phyloP scores from a whole-genome alignment of 2,113 vertebrate genomes.

The Eublepharis macularius region DNA sequence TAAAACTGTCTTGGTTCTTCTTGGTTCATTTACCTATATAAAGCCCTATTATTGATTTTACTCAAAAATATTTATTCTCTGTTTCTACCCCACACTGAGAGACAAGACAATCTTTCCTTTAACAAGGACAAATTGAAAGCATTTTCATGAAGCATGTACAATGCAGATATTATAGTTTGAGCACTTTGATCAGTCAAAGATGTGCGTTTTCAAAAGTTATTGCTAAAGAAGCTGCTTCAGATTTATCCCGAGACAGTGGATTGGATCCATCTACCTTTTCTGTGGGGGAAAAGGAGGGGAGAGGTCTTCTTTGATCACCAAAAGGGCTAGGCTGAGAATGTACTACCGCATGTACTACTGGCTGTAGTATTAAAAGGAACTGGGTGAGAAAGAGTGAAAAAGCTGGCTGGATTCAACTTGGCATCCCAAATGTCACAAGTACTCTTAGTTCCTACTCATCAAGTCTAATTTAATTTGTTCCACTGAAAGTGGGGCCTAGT shows the following conservation, averaged over 20 bases:
- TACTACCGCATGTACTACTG: too few relatives aligned
- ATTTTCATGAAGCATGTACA: not conserved
- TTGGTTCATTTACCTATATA: conserved; percentile 20
- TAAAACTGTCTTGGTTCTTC: not conserved
- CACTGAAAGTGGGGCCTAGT: not conserved
- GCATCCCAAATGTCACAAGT: not conserved
- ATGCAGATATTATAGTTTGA: not conserved
- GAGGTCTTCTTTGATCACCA: too few relatives aligned
- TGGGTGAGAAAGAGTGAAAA: too few relatives aligned
- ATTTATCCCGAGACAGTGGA: not conserved
- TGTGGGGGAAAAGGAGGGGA: too few relatives aligned
- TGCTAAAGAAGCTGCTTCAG: not conserved
- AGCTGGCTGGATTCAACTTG: too few relatives aligned
- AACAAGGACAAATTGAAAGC: not conserved
- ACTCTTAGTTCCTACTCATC: not conserved
- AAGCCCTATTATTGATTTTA: conserved; percentile 32
- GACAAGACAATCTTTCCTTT: not conserved
- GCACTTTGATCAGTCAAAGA: not conserved
- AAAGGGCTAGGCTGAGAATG: too few relatives aligned
- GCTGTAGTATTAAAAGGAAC: too few relatives aligned
- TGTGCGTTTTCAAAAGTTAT: not conserved
- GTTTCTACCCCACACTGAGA: too few relatives aligned
- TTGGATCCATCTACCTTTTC: too few relatives aligned
- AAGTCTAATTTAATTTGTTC: not conserved
- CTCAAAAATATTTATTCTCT: too few relatives aligned